Evolutionary conservation across 2,888 invertebrate genomes (phyloP).

Genomic region (Sinelater perroti): DNA sequence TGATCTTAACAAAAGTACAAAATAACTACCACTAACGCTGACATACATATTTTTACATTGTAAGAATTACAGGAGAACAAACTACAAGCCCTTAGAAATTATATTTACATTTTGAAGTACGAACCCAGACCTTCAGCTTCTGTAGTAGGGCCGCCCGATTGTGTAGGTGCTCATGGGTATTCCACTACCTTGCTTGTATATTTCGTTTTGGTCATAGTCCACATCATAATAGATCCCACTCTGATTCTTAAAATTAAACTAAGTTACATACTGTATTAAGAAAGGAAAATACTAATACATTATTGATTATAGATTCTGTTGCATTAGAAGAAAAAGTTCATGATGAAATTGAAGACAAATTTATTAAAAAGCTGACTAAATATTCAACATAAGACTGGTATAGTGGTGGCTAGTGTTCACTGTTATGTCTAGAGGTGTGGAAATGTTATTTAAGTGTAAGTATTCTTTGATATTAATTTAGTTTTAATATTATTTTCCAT

Average conservation of each 20-base stretch:
- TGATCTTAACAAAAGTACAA: conserved; percentile 20
- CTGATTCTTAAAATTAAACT: conserved; percentile 74
- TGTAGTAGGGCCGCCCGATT: conserved; percentile 74
- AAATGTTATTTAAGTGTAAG: no score
- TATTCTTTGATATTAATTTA: no score
- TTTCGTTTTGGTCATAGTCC: conserved; percentile 77
- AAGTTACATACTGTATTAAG: neutral
- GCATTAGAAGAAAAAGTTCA: no score
- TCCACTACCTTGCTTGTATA: conserved; percentile 66
- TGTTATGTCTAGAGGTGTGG: no score
- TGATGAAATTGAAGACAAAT: no score
- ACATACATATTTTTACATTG: conserved; percentile 15
- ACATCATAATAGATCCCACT: conserved; percentile 91
- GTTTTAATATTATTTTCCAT: no score
- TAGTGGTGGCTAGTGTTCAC: no score
- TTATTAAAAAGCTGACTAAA: no score
- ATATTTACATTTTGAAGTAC: conserved; percentile 21
- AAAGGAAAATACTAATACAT: neutral
- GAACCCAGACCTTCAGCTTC: conserved; percentile 58
- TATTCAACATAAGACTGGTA: no score
- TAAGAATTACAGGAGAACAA: neutral
- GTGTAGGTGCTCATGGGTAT: conserved; percentile 88
- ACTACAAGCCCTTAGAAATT: neutral
- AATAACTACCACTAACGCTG: conserved; percentile 18
- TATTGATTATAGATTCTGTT: no score